Conservation (phyloP, 1,140 invertebrate species). For the Drosophila elegans region DNA sequence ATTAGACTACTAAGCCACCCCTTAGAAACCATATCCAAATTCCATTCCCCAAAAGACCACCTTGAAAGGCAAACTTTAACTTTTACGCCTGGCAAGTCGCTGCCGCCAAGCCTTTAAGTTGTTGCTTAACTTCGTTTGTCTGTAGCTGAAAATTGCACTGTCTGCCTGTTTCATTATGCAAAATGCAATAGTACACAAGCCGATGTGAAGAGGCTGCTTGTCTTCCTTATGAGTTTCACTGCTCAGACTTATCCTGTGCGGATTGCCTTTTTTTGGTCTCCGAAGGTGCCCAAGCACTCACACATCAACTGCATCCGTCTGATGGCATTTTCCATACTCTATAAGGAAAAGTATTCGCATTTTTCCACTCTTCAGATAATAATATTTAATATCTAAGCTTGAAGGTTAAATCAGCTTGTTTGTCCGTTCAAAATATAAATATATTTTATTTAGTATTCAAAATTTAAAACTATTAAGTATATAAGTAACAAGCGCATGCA, state of each 20-base stretch:
- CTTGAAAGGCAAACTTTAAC: conserved; percentile 41
- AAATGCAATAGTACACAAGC: conserved; percentile 49
- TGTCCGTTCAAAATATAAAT: too few species aligned
- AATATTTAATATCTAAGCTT: too few species aligned
- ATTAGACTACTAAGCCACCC: conserved; percentile 18
- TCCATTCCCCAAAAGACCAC: not conserved
- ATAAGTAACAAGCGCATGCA: conserved; percentile 3
- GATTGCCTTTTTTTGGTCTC: conserved; percentile 2
- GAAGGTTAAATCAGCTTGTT: too few species aligned
- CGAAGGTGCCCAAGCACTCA: conserved; percentile 8
- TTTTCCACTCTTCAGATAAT: not conserved
- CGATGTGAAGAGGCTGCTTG: conserved; percentile 15
- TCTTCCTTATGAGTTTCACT: conserved; percentile 44
- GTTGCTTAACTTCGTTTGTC: conserved; percentile 66
- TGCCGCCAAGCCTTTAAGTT: conserved; percentile 49
- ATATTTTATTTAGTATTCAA: too few species aligned
- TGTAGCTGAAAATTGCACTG: conserved; percentile 54
- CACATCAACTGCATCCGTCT: conserved; percentile 4
- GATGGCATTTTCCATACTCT: conserved; percentile 12
- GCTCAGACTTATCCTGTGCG: conserved; percentile 6
- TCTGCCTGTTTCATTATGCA: conserved; percentile 75
- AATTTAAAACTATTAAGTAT: not conserved
- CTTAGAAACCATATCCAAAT: conserved; percentile 6
- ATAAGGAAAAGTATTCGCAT: not conserved
- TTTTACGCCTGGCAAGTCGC: conserved; percentile 33